phyloP scores from a whole-genome alignment of 2,888 invertebrate species.

The Keiferia lycopersicella region DNA sequence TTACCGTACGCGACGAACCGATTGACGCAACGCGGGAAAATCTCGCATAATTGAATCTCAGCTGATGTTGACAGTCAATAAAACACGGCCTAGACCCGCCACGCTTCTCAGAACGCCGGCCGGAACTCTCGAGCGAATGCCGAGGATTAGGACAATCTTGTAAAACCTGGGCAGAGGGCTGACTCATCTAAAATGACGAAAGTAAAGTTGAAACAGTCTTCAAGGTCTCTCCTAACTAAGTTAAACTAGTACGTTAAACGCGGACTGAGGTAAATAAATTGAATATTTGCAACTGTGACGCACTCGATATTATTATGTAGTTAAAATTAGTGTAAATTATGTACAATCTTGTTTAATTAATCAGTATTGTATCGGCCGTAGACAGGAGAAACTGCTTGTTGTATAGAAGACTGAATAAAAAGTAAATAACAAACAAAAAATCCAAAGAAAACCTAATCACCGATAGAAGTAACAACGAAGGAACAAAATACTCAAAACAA shows the following conservation, averaged over 20 bases:
- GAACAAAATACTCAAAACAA: constrained; percentile 33
- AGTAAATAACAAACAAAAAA: constrained; percentile 35
- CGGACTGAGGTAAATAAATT: constrained; percentile 59
- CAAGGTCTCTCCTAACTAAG: constrained; percentile 51
- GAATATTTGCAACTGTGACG: constrained; percentile 47
- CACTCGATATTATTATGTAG: constrained; percentile 33
- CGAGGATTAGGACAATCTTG: constrained; percentile 52
- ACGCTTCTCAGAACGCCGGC: constrained; percentile 44
- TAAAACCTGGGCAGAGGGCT: constrained; percentile 44
- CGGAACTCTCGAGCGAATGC: constrained; percentile 57
- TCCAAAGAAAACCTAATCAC: constrained; percentile 58
- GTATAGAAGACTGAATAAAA: constrained; percentile 50
- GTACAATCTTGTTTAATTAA: neutral
- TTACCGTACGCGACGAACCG: constrained; percentile 28
- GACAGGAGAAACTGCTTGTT: constrained; percentile 19
- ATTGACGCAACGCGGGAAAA: constrained; percentile 58
- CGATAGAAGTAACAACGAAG: constrained; percentile 40
- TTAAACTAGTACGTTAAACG: constrained; percentile 49
- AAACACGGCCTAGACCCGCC: constrained; percentile 37
- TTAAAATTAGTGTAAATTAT: constrained; percentile 27
- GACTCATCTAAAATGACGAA: constrained; percentile 80
- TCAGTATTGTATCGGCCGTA: constrained; percentile 7
- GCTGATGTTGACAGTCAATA: constrained; percentile 65
- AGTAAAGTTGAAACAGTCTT: constrained; percentile 73
- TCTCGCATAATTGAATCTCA: constrained; percentile 52